Evolutionary conservation across 2,797 vertebrate genomes (phyloP).

Genomic region (Erpetoichthys calabaricus): DNA sequence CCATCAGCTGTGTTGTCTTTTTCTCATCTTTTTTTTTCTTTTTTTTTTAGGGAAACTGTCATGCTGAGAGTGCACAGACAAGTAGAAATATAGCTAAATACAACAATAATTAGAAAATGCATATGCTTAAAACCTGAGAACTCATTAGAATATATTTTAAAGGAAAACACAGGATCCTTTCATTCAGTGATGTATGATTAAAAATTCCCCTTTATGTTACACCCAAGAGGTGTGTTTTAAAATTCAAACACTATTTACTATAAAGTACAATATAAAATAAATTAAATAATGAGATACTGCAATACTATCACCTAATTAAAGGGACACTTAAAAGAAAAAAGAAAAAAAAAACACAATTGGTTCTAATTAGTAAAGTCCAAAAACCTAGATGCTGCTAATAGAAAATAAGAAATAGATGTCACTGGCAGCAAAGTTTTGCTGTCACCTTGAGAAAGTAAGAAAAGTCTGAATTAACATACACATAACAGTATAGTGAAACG

Average conservation of each 20-base stretch:
- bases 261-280: constrained; percentile 55
- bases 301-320: constrained; percentile 58
- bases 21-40: constrained; percentile 10
- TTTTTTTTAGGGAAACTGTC: constrained; percentile 37
- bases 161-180: constrained; percentile 38
- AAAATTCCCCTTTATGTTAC: constrained; percentile 61
- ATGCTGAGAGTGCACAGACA: constrained; percentile 50
- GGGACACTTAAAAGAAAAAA: constrained; percentile 31
- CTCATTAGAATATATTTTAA: constrained; percentile 48
- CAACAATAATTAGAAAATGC: constrained; percentile 66
- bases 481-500: no score
- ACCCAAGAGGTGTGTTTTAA: constrained; percentile 63
- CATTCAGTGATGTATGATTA: constrained; percentile 51
- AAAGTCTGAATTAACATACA: no score
- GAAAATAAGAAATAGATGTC: constrained; percentile 10
- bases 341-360: constrained; percentile 38
- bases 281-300: constrained; percentile 52
- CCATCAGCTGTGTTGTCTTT: constrained; percentile 53
- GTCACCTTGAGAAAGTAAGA: no score
- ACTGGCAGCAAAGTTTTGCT: not conserved
- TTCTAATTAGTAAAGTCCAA: constrained; percentile 42
- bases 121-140: constrained; percentile 52
- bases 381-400: constrained; percentile 26
- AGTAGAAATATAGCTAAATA: constrained; percentile 51
- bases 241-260: constrained; percentile 62